These are phyloP conservation scores for Rhorus exstirpatorius DNA, from an alignment of 2,888 invertebrate species.

Conservation along the genomic window DNA sequence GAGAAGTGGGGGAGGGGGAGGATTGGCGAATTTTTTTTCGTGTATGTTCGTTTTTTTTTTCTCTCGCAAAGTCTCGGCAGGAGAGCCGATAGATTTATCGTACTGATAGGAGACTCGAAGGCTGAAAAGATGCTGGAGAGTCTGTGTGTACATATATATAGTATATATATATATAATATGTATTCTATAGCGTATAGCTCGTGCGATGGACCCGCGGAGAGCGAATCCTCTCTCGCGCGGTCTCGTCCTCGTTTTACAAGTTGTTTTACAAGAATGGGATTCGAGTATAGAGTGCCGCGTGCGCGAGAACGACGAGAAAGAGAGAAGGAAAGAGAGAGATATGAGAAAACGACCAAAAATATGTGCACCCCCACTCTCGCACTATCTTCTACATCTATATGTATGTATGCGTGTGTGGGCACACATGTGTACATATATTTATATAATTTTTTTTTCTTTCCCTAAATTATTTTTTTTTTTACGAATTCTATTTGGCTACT, in stretches of 20 bases:
- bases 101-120: slow-evolving; percentile 53
- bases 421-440: background rate
- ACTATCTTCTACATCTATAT: slow-evolving; percentile 33
- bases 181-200: slow-evolving; percentile 55
- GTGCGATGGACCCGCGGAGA: slow-evolving; percentile 61
- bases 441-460: background rate
- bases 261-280: slow-evolving; percentile 83
- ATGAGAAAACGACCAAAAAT: slow-evolving; percentile 26
- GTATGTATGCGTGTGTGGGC: background rate
- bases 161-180: background rate
- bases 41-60: slow-evolving; percentile 13
- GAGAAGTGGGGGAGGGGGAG: slow-evolving; percentile 26
- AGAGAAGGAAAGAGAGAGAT: slow-evolving; percentile 38
- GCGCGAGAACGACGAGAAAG: slow-evolving; percentile 38
- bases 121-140: slow-evolving; percentile 10
- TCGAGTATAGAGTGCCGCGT: slow-evolving; percentile 72
- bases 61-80: slow-evolving; percentile 29
- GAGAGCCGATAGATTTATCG: slow-evolving; percentile 61
- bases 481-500: slow-evolving; percentile 21
- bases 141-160: background rate
- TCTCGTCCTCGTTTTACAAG: slow-evolving; percentile 84
- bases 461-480: slow-evolving; percentile 2
- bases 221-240: slow-evolving; percentile 77
- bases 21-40: slow-evolving; percentile 39
- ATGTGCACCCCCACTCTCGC: slow-evolving; percentile 18